phyloP scores from a whole-genome alignment of 2,797 vertebrate genomes.

The Chrosomus eos region DNA sequence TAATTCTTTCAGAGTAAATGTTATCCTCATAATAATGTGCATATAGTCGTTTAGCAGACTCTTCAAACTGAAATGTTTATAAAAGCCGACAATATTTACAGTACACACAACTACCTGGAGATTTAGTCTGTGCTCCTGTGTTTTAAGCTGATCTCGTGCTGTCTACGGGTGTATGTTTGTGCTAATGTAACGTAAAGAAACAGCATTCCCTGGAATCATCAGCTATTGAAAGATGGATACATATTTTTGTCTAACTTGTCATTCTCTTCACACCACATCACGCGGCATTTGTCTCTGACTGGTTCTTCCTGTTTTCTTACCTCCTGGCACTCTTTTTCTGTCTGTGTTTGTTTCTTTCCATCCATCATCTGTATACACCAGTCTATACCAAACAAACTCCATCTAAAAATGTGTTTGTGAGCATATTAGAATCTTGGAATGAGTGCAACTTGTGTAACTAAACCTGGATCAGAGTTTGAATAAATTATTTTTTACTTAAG shows the following conservation, averaged over 20 bases:
- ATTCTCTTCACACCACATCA: background rate
- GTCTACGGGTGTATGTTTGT: background rate
- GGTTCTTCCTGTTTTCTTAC: constrained; percentile 41
- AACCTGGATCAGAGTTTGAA: background rate
- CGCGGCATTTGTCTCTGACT: background rate
- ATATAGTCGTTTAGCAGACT: background rate
- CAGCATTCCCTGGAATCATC: background rate
- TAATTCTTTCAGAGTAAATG: background rate
- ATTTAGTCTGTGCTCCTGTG: background rate
- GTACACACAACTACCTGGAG: background rate
- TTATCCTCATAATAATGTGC: background rate
- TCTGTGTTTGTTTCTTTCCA: background rate
- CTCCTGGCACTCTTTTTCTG: constrained; percentile 1
- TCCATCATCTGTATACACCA: background rate
- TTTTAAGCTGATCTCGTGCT: background rate
- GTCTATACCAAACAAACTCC: background rate
- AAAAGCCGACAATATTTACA: background rate
- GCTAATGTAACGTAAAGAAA: background rate
- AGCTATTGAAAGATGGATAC: background rate
- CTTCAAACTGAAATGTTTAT: background rate
- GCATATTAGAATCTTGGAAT: background rate
- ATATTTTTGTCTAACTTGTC: constrained; percentile 15
- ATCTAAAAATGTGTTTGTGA: background rate
- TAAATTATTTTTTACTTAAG: background rate
- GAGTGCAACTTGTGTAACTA: background rate